phyloP scores from a whole-genome alignment of 2,797 vertebrate species.

The Sphenopsis melanotis region DNA sequence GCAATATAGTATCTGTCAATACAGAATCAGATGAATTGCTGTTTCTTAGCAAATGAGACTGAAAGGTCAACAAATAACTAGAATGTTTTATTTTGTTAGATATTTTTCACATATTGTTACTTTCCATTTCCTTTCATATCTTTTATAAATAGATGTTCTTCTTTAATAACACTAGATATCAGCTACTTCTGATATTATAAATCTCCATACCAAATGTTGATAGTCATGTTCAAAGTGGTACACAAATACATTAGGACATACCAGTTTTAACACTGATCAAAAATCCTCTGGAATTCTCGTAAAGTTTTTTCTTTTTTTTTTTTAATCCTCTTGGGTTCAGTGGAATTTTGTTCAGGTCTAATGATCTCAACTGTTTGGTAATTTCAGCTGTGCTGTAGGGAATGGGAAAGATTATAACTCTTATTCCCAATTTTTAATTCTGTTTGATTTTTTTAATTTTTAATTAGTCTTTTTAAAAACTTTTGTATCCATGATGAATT shows the following conservation, averaged over 20 bases:
- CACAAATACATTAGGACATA: neutral
- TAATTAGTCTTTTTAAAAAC: neutral
- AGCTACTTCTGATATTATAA: neutral
- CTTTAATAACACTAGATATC: neutral
- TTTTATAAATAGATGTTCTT: neutral
- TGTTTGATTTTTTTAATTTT: neutral
- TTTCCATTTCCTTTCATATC: neutral
- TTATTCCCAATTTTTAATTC: neutral
- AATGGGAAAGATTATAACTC: neutral
- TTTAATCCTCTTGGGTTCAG: neutral
- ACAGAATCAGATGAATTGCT: neutral
- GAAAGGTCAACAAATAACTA: neutral
- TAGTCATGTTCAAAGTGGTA: neutral
- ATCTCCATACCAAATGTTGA: neutral
- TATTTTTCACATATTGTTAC: neutral
- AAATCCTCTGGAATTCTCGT: neutral
- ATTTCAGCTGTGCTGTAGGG: neutral
- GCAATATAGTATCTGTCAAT: neutral
- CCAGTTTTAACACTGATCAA: neutral
- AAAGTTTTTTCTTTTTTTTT: neutral
- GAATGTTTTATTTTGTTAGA: neutral
- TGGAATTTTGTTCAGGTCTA: neutral
- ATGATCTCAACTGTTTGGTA: neutral
- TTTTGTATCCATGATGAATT: neutral
- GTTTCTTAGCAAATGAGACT: neutral